A percentile compares a stretch with the other conserved stretches of the same genome.
These are phyloP conservation scores for Neuroscelio doddi DNA, from an alignment of 2,888 invertebrate species.

Conservation along the genomic window DNA sequence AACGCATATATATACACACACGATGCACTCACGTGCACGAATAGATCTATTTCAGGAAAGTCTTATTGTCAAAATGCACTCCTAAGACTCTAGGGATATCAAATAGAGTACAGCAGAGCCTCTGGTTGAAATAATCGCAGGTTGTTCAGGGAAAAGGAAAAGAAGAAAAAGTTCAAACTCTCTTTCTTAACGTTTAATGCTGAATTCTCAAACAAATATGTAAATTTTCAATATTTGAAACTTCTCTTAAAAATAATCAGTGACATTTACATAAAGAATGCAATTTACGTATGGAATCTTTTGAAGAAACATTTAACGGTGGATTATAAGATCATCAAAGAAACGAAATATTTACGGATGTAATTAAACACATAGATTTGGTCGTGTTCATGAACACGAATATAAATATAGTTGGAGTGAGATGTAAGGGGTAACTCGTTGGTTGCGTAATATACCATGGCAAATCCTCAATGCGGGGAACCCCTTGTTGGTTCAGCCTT, in stretches of 20 bases:
- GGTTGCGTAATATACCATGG: slow-evolving; percentile 48
- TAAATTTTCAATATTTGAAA: too few species aligned
- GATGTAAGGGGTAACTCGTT: slow-evolving; percentile 41
- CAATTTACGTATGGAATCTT: too few species aligned
- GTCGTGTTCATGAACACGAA: slow-evolving; percentile 23
- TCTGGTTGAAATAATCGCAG: slow-evolving; percentile 25
- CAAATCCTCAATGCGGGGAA: slow-evolving; percentile 41
- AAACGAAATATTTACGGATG: slow-evolving; percentile 35
- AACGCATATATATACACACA: not conserved
- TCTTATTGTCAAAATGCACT: slow-evolving; percentile 52
- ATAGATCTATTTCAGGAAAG: slow-evolving; percentile 44
- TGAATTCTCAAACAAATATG: too few species aligned
- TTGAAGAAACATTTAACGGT: too few species aligned
- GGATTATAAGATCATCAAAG: not conserved
- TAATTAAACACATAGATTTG: slow-evolving; percentile 37
- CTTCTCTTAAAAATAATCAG: too few species aligned
- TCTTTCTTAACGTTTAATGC: too few species aligned
- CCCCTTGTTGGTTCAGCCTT: slow-evolving; percentile 58
- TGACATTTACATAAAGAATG: too few species aligned
- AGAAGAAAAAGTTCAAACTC: not conserved
- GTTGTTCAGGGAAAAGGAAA: slow-evolving; percentile 23
- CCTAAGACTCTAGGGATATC: slow-evolving; percentile 64
- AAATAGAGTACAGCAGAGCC: slow-evolving; percentile 61
- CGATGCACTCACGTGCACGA: slow-evolving; percentile 18
- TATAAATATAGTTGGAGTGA: slow-evolving; percentile 40